Base-by-base conservation (phyloP, 2,797 vertebrate genomes). In the Sitta carolinensis region DNA sequence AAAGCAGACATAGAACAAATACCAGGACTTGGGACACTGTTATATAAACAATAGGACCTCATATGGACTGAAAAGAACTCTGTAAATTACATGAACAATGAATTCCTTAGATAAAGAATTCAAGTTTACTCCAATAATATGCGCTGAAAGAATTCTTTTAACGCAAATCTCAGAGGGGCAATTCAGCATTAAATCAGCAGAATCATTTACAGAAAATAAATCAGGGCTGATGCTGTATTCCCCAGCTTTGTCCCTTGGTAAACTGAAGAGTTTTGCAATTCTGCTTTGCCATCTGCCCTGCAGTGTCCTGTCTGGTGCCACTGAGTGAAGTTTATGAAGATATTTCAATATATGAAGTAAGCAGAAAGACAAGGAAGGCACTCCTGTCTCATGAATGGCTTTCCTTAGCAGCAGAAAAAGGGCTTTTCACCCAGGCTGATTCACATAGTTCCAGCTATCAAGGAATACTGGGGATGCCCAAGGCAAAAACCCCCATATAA, bases 261-360 rank as follows among this genome's bases (percentile, higher is more conserved):
- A 83, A 66, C 18, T 0, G 0, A 63, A 0, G 0, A 0, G 2
- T 52, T 93, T 73, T 78, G 59, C 48, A 57, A 64, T 15, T 19
- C 3, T 18, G 5, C n/a, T 91, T 70, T 70, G 45, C 27, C 36
- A 68, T 47, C 50, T 81, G 62, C 43, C 42, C 34, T 59, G 43
- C 59, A 54, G 30, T 2, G 38, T 48, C 47, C 72, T 67, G 23
- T 11, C 36, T 69, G 10, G 34, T 67, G 67, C 30, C 7, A 17
- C 73, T 40, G 20, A 79, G 52, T n/a, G 70, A 59, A 87, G 59
- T 66, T 73, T 70, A 63, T 26, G 29, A 78, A 94, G 88, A 68
- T 21, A 42, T 47, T 94, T 75, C 59, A 63, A 63, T 54, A 69
- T 1, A 78, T 1, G 10, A 76, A 82, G 17, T 11, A 74, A 85